Conservation (phyloP, 2,888 invertebrate genomes). For the Notocelia uddmanniana region DNA sequence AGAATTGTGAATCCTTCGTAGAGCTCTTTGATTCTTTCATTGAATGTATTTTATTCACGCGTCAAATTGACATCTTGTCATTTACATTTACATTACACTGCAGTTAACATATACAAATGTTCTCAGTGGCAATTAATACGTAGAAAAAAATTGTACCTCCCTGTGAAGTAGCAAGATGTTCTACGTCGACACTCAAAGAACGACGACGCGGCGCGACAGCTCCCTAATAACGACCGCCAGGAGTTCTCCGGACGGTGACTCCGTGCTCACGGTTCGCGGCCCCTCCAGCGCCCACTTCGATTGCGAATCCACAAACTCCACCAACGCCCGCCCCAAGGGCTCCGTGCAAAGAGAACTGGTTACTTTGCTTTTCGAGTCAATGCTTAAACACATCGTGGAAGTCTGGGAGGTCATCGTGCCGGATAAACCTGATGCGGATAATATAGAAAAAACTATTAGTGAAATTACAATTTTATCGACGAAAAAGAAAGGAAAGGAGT, state of each 20-base stretch:
- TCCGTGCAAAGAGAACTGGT: constrained; percentile 71
- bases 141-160: background rate
- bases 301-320: constrained; percentile 57
- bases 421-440: constrained; percentile 57
- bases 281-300: constrained; percentile 55
- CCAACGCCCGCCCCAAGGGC: constrained; percentile 58
- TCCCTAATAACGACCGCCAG: constrained; percentile 61
- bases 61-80: constrained; percentile 19
- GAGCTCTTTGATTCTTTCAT: too few relatives aligned
- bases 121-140: too few relatives aligned
- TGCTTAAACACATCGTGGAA: constrained; percentile 71
- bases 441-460: constrained; percentile 61
- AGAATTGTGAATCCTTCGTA: background rate
- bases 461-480: constrained; percentile 58
- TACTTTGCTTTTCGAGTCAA: constrained; percentile 72
- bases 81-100: background rate
- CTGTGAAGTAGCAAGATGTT: constrained; percentile 59
- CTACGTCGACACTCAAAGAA: constrained; percentile 72
- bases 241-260: constrained; percentile 47
- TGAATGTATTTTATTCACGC: background rate
- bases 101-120: too few relatives aligned
- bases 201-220: constrained; percentile 73
- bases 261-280: constrained; percentile 53
- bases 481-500: constrained; percentile 63
- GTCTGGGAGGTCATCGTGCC: constrained; percentile 70